These are phyloP conservation scores for Nesoenas mayeri DNA, from an alignment of 2,113 vertebrate species.

Conservation along the genomic window DNA sequence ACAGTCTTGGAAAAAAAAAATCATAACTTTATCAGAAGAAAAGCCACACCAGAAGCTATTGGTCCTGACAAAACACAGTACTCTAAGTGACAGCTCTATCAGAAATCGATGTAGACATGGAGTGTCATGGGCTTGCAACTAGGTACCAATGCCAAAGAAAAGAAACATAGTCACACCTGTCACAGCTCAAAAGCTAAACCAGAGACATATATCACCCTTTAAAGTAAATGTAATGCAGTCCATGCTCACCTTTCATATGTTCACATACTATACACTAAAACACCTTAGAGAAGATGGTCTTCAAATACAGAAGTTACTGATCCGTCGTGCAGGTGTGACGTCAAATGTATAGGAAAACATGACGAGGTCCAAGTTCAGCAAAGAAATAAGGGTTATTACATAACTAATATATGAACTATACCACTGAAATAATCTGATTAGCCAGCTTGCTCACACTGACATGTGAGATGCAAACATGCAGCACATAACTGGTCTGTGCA, in stretches of 20 bases:
- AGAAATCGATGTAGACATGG: rapidly evolving
- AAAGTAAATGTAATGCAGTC: not conserved
- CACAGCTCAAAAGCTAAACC: not conserved
- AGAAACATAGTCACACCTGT: not conserved
- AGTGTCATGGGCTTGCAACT: not conserved
- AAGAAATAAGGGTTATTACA: not conserved
- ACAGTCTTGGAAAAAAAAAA: not conserved
- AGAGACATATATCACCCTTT: not conserved
- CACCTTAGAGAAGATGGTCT: not conserved
- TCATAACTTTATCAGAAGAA: not conserved
- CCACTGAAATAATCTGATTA: no score
- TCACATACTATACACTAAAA: not conserved
- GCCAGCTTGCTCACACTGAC: not conserved
- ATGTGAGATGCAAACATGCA: not conserved
- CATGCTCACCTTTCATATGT: not conserved
- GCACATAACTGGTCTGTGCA: rapidly evolving
- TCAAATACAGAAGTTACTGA: not conserved
- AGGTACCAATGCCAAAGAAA: not conserved
- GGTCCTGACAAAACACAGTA: not conserved
- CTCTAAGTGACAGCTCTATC: not conserved
- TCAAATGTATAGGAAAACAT: not conserved
- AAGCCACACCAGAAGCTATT: not conserved
- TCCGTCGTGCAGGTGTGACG: not conserved
- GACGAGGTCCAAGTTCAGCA: not conserved
- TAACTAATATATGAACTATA: not conserved